Percentiles rank a stretch among this genome's conserved stretches.
Conservation (phyloP, 2,113 vertebrate genomes). For the Macquaria ambigua region DNA sequence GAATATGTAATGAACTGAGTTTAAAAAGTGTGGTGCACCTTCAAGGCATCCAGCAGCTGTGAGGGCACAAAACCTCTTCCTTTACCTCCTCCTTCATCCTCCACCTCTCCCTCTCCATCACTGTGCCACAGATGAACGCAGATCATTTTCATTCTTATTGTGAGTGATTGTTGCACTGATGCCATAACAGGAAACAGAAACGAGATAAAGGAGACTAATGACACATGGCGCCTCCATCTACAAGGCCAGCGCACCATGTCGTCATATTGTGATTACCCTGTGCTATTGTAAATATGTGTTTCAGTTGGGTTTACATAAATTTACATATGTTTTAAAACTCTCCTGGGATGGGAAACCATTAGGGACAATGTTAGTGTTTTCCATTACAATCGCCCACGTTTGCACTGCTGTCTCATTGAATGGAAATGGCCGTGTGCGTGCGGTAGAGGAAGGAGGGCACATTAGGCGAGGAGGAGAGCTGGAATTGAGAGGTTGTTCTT, state of each 20-base stretch:
- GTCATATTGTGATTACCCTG: conserved; percentile 87
- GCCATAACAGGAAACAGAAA: conserved; percentile 84
- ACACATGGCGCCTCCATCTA: conserved; percentile 89
- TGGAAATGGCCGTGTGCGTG: conserved; percentile 60
- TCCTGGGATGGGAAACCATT: conserved; percentile 78
- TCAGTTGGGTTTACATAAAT: conserved; percentile 83
- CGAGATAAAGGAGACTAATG: conserved; percentile 89
- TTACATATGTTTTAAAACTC: conserved; percentile 80
- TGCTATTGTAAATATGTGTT: conserved; percentile 86
- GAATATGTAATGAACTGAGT: conserved; percentile 10
- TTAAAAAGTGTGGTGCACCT: background rate
- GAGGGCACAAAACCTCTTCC: background rate
- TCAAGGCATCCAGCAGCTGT: background rate
- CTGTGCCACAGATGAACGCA: conserved; percentile 81
- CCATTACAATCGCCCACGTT: conserved; percentile 68
- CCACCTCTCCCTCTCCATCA: conserved; percentile 43
- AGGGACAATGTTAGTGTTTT: conserved; percentile 74
- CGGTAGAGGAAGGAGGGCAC: conserved; percentile 64
- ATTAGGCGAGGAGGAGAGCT: conserved; percentile 72
- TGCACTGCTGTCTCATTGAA: conserved; percentile 61
- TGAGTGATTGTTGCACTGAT: conserved; percentile 86
- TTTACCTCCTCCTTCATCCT: conserved; percentile 11
- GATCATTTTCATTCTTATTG: conserved; percentile 85
- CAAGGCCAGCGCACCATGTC: conserved; percentile 83
- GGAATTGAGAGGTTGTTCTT: conserved; percentile 83